Conservation (phyloP, 2,888 invertebrate genomes). For the Hyposoter didymator region DNA sequence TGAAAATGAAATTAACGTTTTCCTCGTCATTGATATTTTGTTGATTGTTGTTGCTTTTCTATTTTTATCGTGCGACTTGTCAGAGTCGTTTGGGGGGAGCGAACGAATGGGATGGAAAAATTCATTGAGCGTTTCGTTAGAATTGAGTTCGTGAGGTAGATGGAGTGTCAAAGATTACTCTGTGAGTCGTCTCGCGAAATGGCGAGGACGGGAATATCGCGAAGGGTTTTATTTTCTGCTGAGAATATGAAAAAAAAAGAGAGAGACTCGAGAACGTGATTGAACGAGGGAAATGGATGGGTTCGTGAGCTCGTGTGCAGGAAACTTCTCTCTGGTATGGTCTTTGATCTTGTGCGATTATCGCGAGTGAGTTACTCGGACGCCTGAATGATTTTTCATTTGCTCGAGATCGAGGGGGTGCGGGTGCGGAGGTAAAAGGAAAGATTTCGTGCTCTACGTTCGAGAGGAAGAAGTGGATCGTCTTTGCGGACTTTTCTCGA, state of each 20-base stretch:
- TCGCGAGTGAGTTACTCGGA: conserved; percentile 68
- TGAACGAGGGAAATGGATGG: background rate
- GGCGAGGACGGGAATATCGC: background rate
- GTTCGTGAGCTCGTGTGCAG: conserved; percentile 11
- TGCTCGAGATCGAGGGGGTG: conserved; percentile 65
- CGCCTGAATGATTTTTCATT: conserved; percentile 68
- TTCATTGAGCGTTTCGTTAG: background rate
- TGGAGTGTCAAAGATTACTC: conserved; percentile 23
- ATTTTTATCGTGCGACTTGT: background rate
- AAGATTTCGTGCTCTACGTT: too few relatives aligned
- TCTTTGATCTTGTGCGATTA: conserved; percentile 77
- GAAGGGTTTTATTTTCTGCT: background rate
- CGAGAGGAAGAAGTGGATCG: too few relatives aligned
- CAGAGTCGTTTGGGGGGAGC: background rate
- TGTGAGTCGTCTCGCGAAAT: conserved; percentile 23
- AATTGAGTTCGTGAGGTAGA: conserved; percentile 16
- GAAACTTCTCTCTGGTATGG: conserved; percentile 60
- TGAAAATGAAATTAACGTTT: conserved; percentile 64
- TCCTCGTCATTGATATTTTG: background rate
- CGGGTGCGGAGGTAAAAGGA: conserved; percentile 14
- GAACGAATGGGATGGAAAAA: background rate
- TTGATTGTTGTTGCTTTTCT: background rate
- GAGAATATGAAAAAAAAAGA: conserved; percentile 9
- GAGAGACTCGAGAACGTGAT: conserved; percentile 6
- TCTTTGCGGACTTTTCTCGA: too few relatives aligned